phyloP scores from a whole-genome alignment of 2,888 invertebrate species.

The Exephanes ischioxanthus region DNA sequence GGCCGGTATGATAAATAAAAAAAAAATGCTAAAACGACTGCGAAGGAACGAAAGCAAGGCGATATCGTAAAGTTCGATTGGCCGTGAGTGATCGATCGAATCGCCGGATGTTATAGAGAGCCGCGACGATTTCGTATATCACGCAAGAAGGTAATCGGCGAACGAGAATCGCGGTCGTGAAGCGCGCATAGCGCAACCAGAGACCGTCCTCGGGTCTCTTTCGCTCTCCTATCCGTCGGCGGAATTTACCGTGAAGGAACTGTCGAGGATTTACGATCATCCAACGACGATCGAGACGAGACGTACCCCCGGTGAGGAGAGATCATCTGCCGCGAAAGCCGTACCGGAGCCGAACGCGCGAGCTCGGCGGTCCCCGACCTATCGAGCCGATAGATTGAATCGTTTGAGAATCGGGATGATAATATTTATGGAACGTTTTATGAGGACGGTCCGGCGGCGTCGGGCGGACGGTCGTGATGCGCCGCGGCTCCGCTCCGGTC shows the following conservation, averaged over 20 bases:
- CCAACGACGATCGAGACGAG: conserved; percentile 63
- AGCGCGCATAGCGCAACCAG: conserved; percentile 42
- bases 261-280: conserved; percentile 68
- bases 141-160: conserved; percentile 61
- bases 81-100: conserved; percentile 55
- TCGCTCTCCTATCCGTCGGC: conserved; percentile 51
- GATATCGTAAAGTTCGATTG: conserved; percentile 65
- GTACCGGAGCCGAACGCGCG: conserved; percentile 40
- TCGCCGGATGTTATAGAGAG: conserved; percentile 27
- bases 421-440: conserved; percentile 76
- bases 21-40: conserved; percentile 50
- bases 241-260: conserved; percentile 66
- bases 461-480: conserved; percentile 62
- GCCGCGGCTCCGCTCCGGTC: conserved; percentile 44
- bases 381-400: conserved; percentile 73
- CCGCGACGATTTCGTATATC: conserved; percentile 60
- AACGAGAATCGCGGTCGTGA: conserved; percentile 58
- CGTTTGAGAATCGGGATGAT: conserved; percentile 75
- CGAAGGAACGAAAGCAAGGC: conserved; percentile 26
- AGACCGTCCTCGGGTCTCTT: conserved; percentile 35
- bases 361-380: conserved; percentile 56
- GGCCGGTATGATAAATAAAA: conserved; percentile 51
- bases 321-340: conserved; percentile 53
- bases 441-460: conserved; percentile 63
- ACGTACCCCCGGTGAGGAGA: conserved; percentile 54